phyloP scores from a whole-genome alignment of 1,140 invertebrate species.

The Drosophila pseudoobscura region DNA sequence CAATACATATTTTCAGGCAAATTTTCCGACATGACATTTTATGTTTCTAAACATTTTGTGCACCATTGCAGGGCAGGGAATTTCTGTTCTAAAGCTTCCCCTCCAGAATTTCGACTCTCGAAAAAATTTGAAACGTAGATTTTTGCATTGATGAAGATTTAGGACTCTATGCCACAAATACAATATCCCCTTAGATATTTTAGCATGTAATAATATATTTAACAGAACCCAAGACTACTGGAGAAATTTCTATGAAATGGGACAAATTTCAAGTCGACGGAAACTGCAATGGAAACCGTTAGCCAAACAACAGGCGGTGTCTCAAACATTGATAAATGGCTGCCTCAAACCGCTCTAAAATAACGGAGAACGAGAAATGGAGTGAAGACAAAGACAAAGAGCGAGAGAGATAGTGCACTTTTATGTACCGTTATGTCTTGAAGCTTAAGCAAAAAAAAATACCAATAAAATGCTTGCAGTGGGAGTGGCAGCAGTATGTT shows the following conservation, averaged over 20 bases:
- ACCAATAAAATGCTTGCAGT: conserved; percentile 55
- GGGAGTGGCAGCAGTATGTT: conserved; percentile 39
- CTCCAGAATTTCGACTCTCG: no score
- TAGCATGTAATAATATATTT: no score
- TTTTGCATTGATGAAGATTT: no score
- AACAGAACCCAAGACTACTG: no score
- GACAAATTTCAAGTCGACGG: background rate
- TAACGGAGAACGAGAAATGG: background rate
- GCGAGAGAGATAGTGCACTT: conserved; percentile 25
- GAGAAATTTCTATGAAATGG: background rate
- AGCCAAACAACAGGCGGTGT: conserved; percentile 21
- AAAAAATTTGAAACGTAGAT: no score
- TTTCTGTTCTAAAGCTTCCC: no score
- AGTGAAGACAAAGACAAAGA: background rate
- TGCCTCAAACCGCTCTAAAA: background rate
- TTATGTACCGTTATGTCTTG: conserved; percentile 47
- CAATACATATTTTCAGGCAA: no score
- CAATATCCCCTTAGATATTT: no score
- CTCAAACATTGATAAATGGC: conserved; percentile 22
- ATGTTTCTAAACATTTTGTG: no score
- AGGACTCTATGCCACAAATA: no score
- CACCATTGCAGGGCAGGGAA: no score
- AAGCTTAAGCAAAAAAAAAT: conserved; percentile 27
- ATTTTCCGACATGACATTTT: no score
- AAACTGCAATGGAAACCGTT: conserved; percentile 10